Base-by-base conservation (phyloP, 2,888 invertebrate genomes). In the Hirtodrosophila cameraria region DNA sequence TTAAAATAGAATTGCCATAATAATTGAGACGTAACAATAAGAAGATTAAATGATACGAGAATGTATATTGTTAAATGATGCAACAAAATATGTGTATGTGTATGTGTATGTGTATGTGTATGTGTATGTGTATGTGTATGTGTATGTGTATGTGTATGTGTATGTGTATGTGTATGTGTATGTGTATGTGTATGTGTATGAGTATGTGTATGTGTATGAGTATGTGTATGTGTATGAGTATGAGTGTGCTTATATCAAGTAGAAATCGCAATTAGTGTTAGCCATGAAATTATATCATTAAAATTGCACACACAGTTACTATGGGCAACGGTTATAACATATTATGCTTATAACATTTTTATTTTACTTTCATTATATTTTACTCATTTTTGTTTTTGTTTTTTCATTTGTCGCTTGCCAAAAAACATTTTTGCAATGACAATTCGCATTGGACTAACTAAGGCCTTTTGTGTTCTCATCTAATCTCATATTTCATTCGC, bases 401-500 rank as follows among this genome's bases (percentile, higher is more conserved):
- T 20, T 15, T 49, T 68, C 39, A 15, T 68, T 48, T 73, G 41
- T 35, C 62, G 42, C 33, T 18, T 48, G 62, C 39, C 49, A 30
- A 52, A n/a, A 66, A 70, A 23, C 30, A 60, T 70, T 60, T 65
- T 65, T 46, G n/a, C 41, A 55, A 74, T 69, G 73, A 73, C 74
- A 64, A 63, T 70, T 57, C 62, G 55, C 41, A 35, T n/a, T n/a
- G 45, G 60, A 46, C 57, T 55, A 70, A 57, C 50, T 52, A 49
- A 62, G 48, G 35, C 39, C 38, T 49, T 31, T 54, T 75, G 46
- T 61, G 63, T 36, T 39, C 41, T n/a, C n/a, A n/a, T n/a, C n/a
- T n/a, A 23, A 20, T 18, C 70, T 81, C 82, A 78, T 82, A 82
- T 84, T 85, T 85, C 82, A 86, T 75, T 62, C 33, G n/a, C 16